Base-by-base conservation (phyloP, 2,888 invertebrate genomes). In the Volucella inflata region DNA sequence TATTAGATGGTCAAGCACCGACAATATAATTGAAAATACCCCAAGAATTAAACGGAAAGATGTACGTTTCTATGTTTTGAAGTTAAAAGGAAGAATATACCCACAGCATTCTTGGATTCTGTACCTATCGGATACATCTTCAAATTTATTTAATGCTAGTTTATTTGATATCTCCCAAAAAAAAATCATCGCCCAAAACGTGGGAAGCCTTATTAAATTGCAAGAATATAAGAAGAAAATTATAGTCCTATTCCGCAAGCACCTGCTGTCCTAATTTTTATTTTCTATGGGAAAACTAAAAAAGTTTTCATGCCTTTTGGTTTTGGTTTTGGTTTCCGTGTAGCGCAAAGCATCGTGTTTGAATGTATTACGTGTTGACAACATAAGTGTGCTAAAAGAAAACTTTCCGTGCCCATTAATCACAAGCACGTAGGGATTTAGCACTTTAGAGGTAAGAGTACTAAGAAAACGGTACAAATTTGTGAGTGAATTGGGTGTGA, bases 401-500 rank as follows among this genome's bases (percentile, higher is more conserved):
- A 51, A 72, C 30, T 51, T 44, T 60, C 17, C 51, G 44, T 60
- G 50, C 10, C 72, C 53, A 62, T 72, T 72, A 72, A 60, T 72
- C 72, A 72, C 42, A 62, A 38, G 51, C 51, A 44, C 51, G 60
- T 72, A 51, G 51, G 51, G 30, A 12, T 30, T 1, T 8, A n/a
- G n/a, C 44, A 14, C 53, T 42, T 50, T 10, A 51, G 21, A 36
- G 16, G n/a, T 30, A 30, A 30, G 30, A 30, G 30, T 30, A 30
- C 30, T 30, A 55, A 21, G 55, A 55, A 4, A 51, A 17, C 12
- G 48, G 4, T 16, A 53, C 53, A 30, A 12, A 14, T 17, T n/a
- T 55, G 55, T n/a, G 30, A 11, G 55, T 30, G n/a, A 55, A 36
- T 9, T 12, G 9, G 4, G 14, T 2, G 55, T n/a, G 55, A 36